Evolutionary conservation across 2,888 invertebrate species (phyloP).

Genomic region (Heteromyza rotundicornis): DNA sequence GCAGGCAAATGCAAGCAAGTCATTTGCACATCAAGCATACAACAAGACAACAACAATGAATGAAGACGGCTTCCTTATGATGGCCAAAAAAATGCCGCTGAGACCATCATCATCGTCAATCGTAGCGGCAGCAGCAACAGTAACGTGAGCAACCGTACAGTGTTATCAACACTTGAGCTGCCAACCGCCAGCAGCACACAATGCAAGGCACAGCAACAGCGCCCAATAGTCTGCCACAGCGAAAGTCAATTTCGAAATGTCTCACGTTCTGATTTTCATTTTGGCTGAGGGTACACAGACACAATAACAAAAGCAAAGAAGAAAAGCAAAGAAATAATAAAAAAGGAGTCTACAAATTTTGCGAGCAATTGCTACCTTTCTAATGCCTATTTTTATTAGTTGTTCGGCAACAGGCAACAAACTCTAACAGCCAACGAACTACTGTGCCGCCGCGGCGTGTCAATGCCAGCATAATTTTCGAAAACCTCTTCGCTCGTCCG

Average conservation of each 20-base stretch:
- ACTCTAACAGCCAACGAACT: slow-evolving; percentile 13
- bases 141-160: no score
- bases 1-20: no score
- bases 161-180: not conserved
- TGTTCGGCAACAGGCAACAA: slow-evolving; percentile 15
- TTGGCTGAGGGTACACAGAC: slow-evolving; percentile 30
- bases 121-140: no score
- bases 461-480: slow-evolving; percentile 58
- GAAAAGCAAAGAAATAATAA: no score
- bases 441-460: slow-evolving; percentile 35
- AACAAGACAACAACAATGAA: no score
- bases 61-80: no score
- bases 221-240: slow-evolving; percentile 7
- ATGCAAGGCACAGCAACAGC: not conserved
- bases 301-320: no score
- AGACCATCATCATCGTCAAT: no score
- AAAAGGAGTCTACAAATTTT: no score
- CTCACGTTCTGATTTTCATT: slow-evolving; percentile 54
- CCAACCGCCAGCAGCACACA: not conserved
- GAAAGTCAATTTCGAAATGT: slow-evolving; percentile 48
- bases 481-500: slow-evolving; percentile 14
- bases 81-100: no score
- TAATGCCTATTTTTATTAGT: slow-evolving; percentile 50
- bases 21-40: no score
- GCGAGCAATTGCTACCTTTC: slow-evolving; percentile 53